Conservation (phyloP, 2,888 invertebrate genomes). For the Lutraria lutraria region DNA sequence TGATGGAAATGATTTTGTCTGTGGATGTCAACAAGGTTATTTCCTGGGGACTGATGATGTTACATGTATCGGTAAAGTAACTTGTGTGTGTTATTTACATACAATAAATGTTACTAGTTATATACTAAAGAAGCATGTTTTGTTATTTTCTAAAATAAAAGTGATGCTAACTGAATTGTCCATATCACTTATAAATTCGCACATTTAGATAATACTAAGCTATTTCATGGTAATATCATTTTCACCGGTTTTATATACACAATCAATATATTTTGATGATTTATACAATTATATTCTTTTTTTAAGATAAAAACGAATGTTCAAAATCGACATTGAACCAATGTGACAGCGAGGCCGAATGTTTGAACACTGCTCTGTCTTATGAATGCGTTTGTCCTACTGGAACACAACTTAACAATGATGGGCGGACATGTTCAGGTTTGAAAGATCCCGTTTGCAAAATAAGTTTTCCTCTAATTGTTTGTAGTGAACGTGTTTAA, state of each 20-base stretch:
- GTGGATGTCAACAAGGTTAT: conserved; percentile 34
- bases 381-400: conserved; percentile 47
- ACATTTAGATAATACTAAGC: too few species aligned
- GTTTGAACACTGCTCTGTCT: conserved; percentile 31
- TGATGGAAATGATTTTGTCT: background rate
- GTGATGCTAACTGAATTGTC: too few species aligned
- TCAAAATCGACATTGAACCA: background rate
- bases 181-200: too few species aligned
- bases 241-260: too few species aligned
- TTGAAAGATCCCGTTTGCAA: too few species aligned
- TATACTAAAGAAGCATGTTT: too few species aligned
- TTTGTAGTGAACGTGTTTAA: too few species aligned
- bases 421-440: conserved; percentile 45
- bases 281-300: background rate
- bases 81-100: too few species aligned
- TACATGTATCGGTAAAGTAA: conserved; percentile 41
- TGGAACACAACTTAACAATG: conserved; percentile 43
- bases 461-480: too few species aligned
- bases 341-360: conserved; percentile 13
- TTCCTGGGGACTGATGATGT: conserved; percentile 36
- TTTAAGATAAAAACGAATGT: conserved; percentile 47
- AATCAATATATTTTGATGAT: background rate
- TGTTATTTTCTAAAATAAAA: too few species aligned
- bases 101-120: too few species aligned
- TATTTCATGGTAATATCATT: too few species aligned